These are phyloP conservation scores for Oryzias melastigma DNA, from an alignment of 2,113 vertebrate species.

Conservation along the genomic window DNA sequence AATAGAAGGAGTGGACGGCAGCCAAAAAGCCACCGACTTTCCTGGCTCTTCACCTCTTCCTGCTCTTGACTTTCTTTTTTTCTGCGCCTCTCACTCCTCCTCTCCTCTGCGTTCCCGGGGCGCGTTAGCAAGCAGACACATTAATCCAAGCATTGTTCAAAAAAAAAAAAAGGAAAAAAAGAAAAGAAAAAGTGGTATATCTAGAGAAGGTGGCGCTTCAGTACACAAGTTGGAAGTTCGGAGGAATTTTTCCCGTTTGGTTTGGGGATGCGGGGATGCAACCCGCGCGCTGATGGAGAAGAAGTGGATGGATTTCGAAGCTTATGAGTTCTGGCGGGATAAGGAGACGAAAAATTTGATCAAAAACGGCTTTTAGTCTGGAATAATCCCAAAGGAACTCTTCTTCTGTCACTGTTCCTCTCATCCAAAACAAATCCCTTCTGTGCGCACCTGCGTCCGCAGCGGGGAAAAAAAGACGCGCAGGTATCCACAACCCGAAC, in stretches of 20 bases:
- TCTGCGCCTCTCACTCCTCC: constrained; percentile 46
- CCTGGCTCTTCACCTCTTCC: constrained; percentile 23
- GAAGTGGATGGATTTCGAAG: constrained; percentile 2
- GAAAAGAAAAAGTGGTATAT: background rate
- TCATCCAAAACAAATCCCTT: constrained; percentile 25
- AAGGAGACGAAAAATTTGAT: background rate
- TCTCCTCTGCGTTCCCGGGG: constrained; percentile 20
- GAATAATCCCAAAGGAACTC: constrained; percentile 35
- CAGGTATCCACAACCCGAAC: constrained; percentile 42
- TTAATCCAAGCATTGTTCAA: constrained; percentile 74
- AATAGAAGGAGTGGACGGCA: constrained; percentile 52
- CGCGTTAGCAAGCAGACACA: constrained; percentile 34
- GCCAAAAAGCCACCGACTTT: constrained; percentile 50
- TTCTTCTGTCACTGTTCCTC: constrained; percentile 24
- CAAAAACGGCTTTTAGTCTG: background rate
- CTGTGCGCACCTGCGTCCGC: constrained; percentile 54
- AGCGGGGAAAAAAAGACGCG: constrained; percentile 25
- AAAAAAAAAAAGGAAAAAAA: too few species aligned
- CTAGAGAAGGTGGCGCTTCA: constrained; percentile 2
- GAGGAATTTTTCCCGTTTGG: constrained; percentile 13
- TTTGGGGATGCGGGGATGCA: constrained; percentile 10
- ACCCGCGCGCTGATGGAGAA: constrained; percentile 30
- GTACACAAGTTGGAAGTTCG: constrained; percentile 31
- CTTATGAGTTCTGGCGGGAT: background rate
- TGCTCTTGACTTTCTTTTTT: constrained; percentile 1